A percentile compares a stretch with the other conserved stretches of the same genome.
Conservation (phyloP, 2,888 invertebrate genomes). For the Caenorhabditis sp. region DNA sequence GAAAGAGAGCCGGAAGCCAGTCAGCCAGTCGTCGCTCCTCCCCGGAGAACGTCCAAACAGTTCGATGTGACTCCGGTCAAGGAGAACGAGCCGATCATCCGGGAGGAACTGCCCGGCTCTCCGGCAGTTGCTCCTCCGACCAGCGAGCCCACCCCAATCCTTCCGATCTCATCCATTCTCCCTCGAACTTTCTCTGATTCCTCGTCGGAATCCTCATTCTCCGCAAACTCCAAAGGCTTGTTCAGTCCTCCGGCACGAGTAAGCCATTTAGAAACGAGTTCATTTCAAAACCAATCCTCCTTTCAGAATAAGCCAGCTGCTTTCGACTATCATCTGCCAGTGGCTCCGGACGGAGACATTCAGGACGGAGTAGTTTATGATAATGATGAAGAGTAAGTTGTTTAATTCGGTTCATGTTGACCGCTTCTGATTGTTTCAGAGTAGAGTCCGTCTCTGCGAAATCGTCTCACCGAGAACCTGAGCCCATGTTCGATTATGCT, state of each 20-base stretch:
- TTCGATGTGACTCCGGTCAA: constrained; percentile 48
- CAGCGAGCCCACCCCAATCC: not conserved
- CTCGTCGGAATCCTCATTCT: constrained; percentile 24
- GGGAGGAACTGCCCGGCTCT: not conserved
- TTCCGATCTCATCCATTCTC: too few species aligned
- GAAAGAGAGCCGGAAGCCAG: not conserved
- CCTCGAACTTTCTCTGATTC: constrained; percentile 1
- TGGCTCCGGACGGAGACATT: constrained; percentile 16
- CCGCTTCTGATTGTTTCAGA: constrained; percentile 21
- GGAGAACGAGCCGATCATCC: constrained; percentile 11
- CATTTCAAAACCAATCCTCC: not conserved
- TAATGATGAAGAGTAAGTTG: constrained; percentile 31
- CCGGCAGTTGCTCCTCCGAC: not conserved
- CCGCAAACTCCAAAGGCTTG: constrained; percentile 13
- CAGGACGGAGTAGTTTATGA: constrained; percentile 21
- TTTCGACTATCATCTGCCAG: constrained; percentile 17
- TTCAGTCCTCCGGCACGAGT: constrained; percentile 31
- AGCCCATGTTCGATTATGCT: not conserved
- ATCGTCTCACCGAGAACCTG: constrained; percentile 22
- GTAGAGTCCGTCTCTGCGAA: constrained; percentile 51
- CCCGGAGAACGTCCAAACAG: constrained; percentile 41
- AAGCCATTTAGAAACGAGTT: not conserved
- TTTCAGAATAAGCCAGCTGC: constrained; percentile 15
- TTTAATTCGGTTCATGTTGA: not conserved
- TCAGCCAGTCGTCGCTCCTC: too few species aligned